Evolutionary conservation across 23 tunicate species (phyloP).

Genomic region (Trididemnum miniatum): DNA sequence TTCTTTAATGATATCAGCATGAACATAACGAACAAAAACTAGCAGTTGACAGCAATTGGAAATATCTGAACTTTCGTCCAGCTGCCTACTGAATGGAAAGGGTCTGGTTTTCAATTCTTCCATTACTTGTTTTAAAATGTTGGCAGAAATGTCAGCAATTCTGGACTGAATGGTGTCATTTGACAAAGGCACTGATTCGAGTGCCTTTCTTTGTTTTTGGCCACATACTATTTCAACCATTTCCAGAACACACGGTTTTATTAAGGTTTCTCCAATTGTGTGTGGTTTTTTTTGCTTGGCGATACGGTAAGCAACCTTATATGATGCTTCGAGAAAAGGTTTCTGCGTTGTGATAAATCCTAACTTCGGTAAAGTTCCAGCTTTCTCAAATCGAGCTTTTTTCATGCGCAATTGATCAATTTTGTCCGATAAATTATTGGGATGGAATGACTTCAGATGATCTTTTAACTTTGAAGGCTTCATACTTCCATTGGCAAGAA

Average conservation of each 20-base stretch:
- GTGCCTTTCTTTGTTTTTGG: slow-evolving; percentile 23
- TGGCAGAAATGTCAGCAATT: slow-evolving; percentile 38
- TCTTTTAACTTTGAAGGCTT: slow-evolving; percentile 27
- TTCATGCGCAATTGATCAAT: slow-evolving; percentile 7
- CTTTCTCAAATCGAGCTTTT: slow-evolving; percentile 33
- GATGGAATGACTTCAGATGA: slow-evolving; percentile 16
- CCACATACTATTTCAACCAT: slow-evolving; percentile 23
- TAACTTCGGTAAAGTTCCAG: slow-evolving; percentile 25
- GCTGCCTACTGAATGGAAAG: slow-evolving; percentile 33
- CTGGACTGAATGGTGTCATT: slow-evolving; percentile 31
- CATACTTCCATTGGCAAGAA: too few relatives aligned
- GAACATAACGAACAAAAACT: slow-evolving; percentile 38
- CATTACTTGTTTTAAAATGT: slow-evolving; percentile 29
- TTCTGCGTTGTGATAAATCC: slow-evolving; percentile 33
- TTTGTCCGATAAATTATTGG: slow-evolving; percentile 5
- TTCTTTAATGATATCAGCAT: slow-evolving; percentile 7
- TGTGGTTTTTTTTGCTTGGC: slow-evolving; percentile 28
- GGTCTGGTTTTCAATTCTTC: slow-evolving; percentile 6
- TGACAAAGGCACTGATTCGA: slow-evolving; percentile 42
- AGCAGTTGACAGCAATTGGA: slow-evolving; percentile 36
- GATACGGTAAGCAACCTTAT: slow-evolving; percentile 36
- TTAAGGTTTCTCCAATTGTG: slow-evolving; percentile 26
- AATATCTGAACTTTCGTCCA: slow-evolving; percentile 18
- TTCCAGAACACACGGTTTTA: slow-evolving; percentile 22
- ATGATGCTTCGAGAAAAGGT: slow-evolving; percentile 42